These are phyloP conservation scores for Pristis pectinata DNA, from an alignment of 2,797 vertebrate species.

Conservation along the genomic window DNA sequence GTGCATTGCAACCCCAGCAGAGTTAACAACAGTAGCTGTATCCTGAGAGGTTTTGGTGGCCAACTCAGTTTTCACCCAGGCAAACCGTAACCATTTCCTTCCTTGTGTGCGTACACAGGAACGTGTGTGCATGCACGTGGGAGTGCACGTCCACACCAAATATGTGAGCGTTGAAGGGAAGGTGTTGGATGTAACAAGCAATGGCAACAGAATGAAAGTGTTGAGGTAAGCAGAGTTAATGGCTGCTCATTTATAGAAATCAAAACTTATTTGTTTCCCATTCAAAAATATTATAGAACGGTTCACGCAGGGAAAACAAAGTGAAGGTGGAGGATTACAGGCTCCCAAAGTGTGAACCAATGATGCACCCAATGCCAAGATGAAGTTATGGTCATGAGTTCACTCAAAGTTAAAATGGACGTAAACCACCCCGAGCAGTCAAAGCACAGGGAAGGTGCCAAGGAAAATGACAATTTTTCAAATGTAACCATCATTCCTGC, in stretches of 20 bases:
- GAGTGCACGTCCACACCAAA: background rate
- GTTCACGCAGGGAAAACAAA: too few species aligned
- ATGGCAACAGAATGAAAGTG: background rate
- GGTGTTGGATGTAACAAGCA: too few species aligned
- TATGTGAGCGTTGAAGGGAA: too few species aligned
- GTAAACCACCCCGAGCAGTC: background rate
- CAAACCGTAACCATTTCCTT: background rate
- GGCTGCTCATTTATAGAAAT: conserved; percentile 22
- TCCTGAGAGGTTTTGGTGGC: too few species aligned
- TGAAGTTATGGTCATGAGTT: background rate
- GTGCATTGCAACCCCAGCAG: background rate
- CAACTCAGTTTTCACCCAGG: background rate
- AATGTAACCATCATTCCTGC: background rate
- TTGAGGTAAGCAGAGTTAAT: background rate
- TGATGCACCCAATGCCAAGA: background rate
- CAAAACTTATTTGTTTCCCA: background rate
- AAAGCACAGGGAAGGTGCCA: too few species aligned
- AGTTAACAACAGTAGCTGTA: background rate
- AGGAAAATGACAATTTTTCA: background rate
- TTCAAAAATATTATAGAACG: background rate
- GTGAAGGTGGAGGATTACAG: background rate
- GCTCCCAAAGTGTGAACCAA: background rate
- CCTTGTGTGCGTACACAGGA: background rate
- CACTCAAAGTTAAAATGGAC: background rate
- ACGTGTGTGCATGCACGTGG: background rate